A percentile compares a stretch with the other conserved stretches of the same genome.
Evolutionary conservation across 1,140 invertebrate genomes (phyloP).

Genomic region (Zelostemma sp.): DNA sequence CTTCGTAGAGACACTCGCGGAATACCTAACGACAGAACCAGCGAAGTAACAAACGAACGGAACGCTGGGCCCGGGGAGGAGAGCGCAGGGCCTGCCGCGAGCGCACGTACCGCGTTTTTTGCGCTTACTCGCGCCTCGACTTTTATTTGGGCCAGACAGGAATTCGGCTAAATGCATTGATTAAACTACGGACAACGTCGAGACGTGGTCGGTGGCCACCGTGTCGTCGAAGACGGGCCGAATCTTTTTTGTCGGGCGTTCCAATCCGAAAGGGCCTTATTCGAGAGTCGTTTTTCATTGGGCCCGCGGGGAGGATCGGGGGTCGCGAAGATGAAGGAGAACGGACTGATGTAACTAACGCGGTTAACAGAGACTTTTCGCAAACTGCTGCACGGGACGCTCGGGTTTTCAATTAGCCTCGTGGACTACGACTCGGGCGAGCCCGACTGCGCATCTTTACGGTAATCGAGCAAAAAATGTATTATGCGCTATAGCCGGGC

Average conservation of each 20-base stretch:
- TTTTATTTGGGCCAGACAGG: conserved; percentile 70
- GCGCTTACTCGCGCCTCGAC: conserved; percentile 57
- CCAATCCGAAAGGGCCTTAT: conserved; percentile 12
- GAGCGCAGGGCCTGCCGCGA: conserved; percentile 15
- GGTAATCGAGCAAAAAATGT: background rate
- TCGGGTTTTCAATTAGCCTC: conserved; percentile 32
- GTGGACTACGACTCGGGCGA: conserved; percentile 10
- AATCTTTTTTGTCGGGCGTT: conserved; percentile 50
- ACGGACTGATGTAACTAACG: conserved; percentile 25
- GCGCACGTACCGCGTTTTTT: conserved; percentile 60
- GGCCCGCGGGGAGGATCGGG: background rate
- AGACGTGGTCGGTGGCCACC: conserved; percentile 63
- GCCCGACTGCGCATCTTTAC: background rate
- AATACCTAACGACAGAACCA: conserved; percentile 59
- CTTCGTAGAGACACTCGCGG: conserved; percentile 55
- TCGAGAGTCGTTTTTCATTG: conserved; percentile 15
- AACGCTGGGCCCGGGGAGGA: conserved; percentile 10
- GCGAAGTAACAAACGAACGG: conserved; percentile 15
- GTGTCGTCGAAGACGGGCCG: conserved; percentile 57
- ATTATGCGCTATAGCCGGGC: conserved; percentile 15
- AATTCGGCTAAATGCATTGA: conserved; percentile 72
- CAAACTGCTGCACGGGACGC: conserved; percentile 22
- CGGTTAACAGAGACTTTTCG: conserved; percentile 34
- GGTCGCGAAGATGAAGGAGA: background rate
- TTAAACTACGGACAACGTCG: conserved; percentile 67